phyloP scores from a whole-genome alignment of 2,888 invertebrate species.

The Melanargia galathea region DNA sequence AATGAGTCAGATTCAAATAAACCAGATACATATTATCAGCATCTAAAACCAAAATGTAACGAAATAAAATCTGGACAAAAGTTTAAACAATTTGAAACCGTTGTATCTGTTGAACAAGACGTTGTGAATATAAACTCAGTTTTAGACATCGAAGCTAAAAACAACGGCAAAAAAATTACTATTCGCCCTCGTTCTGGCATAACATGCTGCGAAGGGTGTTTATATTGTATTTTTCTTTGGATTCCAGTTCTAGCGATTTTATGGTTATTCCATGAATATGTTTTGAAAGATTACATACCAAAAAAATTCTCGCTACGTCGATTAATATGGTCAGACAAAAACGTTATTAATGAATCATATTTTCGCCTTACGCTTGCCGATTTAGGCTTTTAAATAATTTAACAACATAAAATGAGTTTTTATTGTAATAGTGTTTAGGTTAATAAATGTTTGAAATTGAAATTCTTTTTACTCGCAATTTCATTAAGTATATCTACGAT shows the following conservation, averaged over 20 bases:
- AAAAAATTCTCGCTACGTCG: conserved; percentile 1
- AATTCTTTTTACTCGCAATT: background rate
- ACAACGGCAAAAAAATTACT: conserved; percentile 38
- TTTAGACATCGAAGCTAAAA: conserved; percentile 40
- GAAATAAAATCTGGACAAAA: conserved; percentile 11
- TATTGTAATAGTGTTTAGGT: background rate
- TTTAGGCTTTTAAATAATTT: conserved; percentile 58
- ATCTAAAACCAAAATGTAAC: conserved; percentile 8
- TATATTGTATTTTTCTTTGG: conserved; percentile 61
- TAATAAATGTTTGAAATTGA: background rate
- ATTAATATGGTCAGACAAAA: background rate
- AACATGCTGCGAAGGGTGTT: conserved; percentile 53
- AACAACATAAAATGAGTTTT: background rate
- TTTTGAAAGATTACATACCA: conserved; percentile 48
- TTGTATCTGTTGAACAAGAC: conserved; percentile 23
- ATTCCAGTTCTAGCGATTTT: conserved; percentile 56
- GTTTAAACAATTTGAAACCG: conserved; percentile 26
- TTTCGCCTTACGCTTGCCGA: conserved; percentile 53
- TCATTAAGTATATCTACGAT: background rate
- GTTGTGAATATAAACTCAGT: conserved; percentile 37
- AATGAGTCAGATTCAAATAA: conserved; percentile 16
- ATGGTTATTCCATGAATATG: conserved; percentile 53
- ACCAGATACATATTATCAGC: conserved; percentile 13
- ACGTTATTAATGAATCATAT: conserved; percentile 35
- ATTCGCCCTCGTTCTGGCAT: conserved; percentile 43